Conservation (phyloP, 1,140 invertebrate species). For the Drosophila takahashii region DNA sequence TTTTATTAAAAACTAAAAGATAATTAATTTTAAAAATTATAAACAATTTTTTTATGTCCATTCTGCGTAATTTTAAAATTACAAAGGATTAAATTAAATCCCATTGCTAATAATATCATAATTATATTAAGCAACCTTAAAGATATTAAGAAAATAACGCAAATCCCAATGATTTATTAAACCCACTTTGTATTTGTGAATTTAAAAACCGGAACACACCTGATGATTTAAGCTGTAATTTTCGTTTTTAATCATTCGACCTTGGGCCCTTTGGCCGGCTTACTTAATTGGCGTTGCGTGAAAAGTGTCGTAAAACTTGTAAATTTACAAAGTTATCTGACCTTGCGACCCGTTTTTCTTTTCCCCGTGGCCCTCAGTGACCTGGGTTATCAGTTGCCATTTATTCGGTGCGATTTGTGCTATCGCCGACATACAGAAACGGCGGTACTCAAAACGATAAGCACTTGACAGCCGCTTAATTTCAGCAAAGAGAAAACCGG, state of each 20-base stretch:
- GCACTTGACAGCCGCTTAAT: constrained; percentile 26
- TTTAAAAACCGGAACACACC: constrained; percentile 10
- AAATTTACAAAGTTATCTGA: constrained; percentile 35
- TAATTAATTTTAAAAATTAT: no score
- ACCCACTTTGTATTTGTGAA: not conserved
- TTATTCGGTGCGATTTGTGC: constrained; percentile 5
- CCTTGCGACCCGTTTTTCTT: constrained; percentile 17
- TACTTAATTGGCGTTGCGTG: constrained; percentile 55
- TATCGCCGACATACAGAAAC: constrained; percentile 1
- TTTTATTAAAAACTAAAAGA: no score
- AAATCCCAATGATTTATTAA: not conserved
- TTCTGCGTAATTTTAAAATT: no score
- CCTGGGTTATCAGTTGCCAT: constrained; percentile 32
- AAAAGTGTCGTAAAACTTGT: constrained; percentile 48
- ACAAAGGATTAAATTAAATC: no score
- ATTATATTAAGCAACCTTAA: not conserved
- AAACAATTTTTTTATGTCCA: no score
- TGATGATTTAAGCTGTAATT: constrained; percentile 28
- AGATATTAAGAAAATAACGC: not conserved
- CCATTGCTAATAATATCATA: not conserved
- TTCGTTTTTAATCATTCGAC: constrained; percentile 41
- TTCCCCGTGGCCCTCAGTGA: constrained; percentile 6
- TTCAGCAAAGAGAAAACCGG: constrained; percentile 21
- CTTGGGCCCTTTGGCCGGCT: constrained; percentile 49
- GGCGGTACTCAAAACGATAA: constrained; percentile 23